Percentiles rank a stretch among this genome's conserved stretches.
phyloP scores from a whole-genome alignment of 1,140 invertebrate species.

The Mylabris phalerata region DNA sequence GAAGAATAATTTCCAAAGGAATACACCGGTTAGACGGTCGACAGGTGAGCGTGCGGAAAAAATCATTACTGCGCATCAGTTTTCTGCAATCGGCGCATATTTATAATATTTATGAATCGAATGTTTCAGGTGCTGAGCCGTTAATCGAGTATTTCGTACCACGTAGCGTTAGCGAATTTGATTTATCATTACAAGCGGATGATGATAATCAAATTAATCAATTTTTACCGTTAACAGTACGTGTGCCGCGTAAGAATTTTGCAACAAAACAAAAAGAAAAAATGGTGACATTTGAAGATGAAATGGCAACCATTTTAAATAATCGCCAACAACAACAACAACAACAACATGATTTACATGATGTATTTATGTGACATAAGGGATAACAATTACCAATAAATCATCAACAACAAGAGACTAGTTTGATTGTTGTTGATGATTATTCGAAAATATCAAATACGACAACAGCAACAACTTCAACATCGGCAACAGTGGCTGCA shows the following conservation, averaged over 20 bases:
- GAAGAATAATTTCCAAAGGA: slow-evolving; percentile 56
- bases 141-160: slow-evolving; percentile 76
- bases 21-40: slow-evolving; percentile 56
- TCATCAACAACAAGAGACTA: slow-evolving; percentile 14
- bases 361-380: slow-evolving; percentile 59
- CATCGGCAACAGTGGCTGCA: slow-evolving; percentile 2
- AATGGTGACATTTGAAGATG: slow-evolving; percentile 78
- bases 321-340: slow-evolving; percentile 18
- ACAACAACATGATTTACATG: slow-evolving; percentile 42
- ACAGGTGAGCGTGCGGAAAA: slow-evolving; percentile 41
- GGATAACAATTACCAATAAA: slow-evolving; percentile 34
- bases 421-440: slow-evolving; percentile 15
- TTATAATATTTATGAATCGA: no score
- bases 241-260: slow-evolving; percentile 34
- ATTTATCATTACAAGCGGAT: slow-evolving; percentile 53
- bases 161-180: slow-evolving; percentile 72
- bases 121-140: slow-evolving; percentile 44
- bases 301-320: slow-evolving; percentile 43
- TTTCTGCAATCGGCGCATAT: no score
- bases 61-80: no score
- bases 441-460: neutral
- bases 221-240: slow-evolving; percentile 35
- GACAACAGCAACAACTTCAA: slow-evolving; percentile 1
- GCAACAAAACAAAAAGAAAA: slow-evolving; percentile 49
- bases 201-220: slow-evolving; percentile 36